Evolutionary conservation across 53 echinoderm and acorn worm species (phyloP), one percentile per base, ranked within the genome.

Genomic region (Echinometra lucunter): DNA sequence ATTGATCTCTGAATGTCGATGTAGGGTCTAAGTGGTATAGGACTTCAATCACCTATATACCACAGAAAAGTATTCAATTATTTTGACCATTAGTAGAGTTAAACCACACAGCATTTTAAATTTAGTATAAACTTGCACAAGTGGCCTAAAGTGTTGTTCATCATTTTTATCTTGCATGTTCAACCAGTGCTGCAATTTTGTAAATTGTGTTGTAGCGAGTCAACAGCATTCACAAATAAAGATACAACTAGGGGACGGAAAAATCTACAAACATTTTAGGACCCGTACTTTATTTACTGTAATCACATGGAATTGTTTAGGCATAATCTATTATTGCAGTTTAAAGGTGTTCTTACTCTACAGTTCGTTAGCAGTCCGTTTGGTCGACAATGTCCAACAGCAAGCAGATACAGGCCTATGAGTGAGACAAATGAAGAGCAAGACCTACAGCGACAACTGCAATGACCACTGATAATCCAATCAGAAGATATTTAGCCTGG

Each of bases 401-500:
- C 21, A 81, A 38, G 13, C 1, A 12, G 28, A 85, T 49, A n/a
- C 30, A 49, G 47, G 45, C 49, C 85, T 85, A 85, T 49, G 85
- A 82, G 23, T 17, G 82, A n/a, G n/a, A 81, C 44, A 92, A 37
- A 44, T 92, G 57, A 19, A 92, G 44, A 63, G 94, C 85, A 40
- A 94, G 58, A 1, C 27, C 85, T 13, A 94, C 45, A 7, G 66
- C 94, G 4, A 94, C 66, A 7, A 15, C 94, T 6, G 63, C 94
- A 17, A 94, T 85, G 63, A 83, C 63, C 42, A 94, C 32, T 15
- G 94, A 60, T 83, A 94, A 42, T 44, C 94, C 94, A 66, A 94
- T 57, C 23, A 94, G 87, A 10, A 94, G 63, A 42, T 21, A 60
- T 12, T 83, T 60, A 19, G 66, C 94, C 94, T 94, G 85, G 15